Percentiles rank a stretch among this genome's conserved stretches.
Evolutionary conservation across 1,140 invertebrate genomes (phyloP).

Genomic region (Brachionus rotundiformis): DNA sequence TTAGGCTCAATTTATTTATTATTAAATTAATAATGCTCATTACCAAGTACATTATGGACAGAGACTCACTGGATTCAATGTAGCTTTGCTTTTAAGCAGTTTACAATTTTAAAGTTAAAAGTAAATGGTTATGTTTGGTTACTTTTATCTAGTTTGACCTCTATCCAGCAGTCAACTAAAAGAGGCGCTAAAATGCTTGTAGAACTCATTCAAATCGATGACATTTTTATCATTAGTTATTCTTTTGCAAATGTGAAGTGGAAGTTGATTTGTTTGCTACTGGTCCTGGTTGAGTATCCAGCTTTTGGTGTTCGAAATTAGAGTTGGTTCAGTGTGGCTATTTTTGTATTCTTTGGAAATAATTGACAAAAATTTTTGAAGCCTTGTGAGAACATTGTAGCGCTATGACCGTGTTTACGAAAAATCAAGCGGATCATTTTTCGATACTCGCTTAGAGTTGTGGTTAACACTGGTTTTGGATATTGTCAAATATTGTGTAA

Average conservation of each 20-base stretch:
- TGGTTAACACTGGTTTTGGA: slow-evolving; percentile 55
- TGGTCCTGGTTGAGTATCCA: slow-evolving; percentile 51
- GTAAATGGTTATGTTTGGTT: too few species aligned
- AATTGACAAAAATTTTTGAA: slow-evolving; percentile 55
- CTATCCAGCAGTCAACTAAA: slow-evolving; percentile 59
- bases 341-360: slow-evolving; percentile 23
- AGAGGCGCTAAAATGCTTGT: slow-evolving; percentile 55
- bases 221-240: background rate
- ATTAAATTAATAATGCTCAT: slow-evolving; percentile 22
- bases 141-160: slow-evolving; percentile 54
- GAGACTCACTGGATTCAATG: slow-evolving; percentile 33
- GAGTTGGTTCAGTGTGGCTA: background rate
- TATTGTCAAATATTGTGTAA: slow-evolving; percentile 73
- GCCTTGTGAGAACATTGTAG: slow-evolving; percentile 55
- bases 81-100: background rate
- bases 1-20: slow-evolving; percentile 17
- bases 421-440: slow-evolving; percentile 57
- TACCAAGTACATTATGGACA: slow-evolving; percentile 32
- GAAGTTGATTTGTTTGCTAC: background rate
- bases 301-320: background rate
- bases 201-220: slow-evolving; percentile 24
- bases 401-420: slow-evolving; percentile 57
- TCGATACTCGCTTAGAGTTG: slow-evolving; percentile 53
- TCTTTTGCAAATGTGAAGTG: background rate
- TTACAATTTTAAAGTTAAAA: background rate